Base-by-base conservation (phyloP, 2,888 invertebrate species). In the Linnaemya vulpina region DNA sequence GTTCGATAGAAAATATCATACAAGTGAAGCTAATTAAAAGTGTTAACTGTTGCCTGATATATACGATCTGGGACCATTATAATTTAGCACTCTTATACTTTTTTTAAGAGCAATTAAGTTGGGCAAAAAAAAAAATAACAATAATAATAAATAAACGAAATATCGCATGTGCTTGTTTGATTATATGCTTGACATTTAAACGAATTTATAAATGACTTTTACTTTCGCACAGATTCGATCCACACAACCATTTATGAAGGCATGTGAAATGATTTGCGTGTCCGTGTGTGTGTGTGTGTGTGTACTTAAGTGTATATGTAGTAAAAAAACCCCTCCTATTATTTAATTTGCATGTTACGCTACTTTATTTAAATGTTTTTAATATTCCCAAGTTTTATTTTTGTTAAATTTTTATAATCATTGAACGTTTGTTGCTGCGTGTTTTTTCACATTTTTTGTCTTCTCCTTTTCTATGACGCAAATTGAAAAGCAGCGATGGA, bases 401-500 rank as follows among this genome's bases (percentile, higher is more conserved):
- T 38, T 49, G 4, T 38, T 20, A 17, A 13, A 55, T 46, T 60
- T 77, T 60, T 15, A 38, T 40, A n/a, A 51, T 68, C 51, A 51
- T 70, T 62, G 51, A 70, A 70, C 62, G 15, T 40, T 51, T 49
- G n/a, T 60, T 70, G 51, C 30, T 78, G 49, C 10, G 13, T 43
- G 13, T 53, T 67, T 63, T 30, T 30, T 38, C 40, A 17, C 15
- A 1, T 20, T 22, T 75, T 53, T 13, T 13, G 25, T 55, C 20
- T 8, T 13, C 38, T 53, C 15, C 11, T 68, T 60, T 30, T 22
- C 22, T 60, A 60, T 77, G 77, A 77, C 78, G 78, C 30, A 78
- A 78, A 78, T 78, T 25, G 70, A 70, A 78, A 40, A 62, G 3
- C 15, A 43, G 49, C n/a, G 67, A 62, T 62, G 17, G 15, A 40